Percentiles rank a stretch among this genome's conserved stretches.
Evolutionary conservation across 2,113 vertebrate genomes (phyloP).

Genomic region (Lamprotornis superbus): DNA sequence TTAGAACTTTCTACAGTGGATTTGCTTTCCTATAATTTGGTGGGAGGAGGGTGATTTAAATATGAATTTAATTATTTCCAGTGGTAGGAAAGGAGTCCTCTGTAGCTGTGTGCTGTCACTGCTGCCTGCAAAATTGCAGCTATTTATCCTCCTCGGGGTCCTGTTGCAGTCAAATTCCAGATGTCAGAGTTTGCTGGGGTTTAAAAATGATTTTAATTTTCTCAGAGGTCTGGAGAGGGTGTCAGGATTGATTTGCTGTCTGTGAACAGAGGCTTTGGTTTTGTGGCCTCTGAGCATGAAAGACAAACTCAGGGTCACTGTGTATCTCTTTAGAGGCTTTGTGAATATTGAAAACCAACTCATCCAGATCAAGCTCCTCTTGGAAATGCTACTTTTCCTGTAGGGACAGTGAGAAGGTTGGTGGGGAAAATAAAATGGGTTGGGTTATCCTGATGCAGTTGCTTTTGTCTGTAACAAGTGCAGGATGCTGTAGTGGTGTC

Average conservation of each 20-base stretch:
- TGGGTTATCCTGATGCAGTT: neutral
- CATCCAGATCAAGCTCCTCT: neutral
- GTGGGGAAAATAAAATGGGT: neutral
- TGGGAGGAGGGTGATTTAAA: neutral
- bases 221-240: neutral
- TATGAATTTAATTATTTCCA: neutral
- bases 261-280: neutral
- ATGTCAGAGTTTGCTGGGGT: neutral
- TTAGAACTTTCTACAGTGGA: neutral
- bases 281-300: neutral
- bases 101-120: neutral
- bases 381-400: neutral
- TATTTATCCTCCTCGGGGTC: neutral
- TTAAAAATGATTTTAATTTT: conserved; percentile 49
- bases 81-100: neutral
- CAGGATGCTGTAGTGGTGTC: neutral
- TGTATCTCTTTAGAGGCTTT: neutral
- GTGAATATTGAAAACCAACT: neutral
- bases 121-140: conserved; percentile 36
- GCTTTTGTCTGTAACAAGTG: neutral
- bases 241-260: conserved; percentile 16
- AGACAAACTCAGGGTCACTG: neutral
- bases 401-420: neutral
- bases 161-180: conserved; percentile 10
- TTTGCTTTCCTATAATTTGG: neutral